Base-by-base conservation (phyloP, 2,113 vertebrate genomes). In the Microcebus ravelobensis region DNA sequence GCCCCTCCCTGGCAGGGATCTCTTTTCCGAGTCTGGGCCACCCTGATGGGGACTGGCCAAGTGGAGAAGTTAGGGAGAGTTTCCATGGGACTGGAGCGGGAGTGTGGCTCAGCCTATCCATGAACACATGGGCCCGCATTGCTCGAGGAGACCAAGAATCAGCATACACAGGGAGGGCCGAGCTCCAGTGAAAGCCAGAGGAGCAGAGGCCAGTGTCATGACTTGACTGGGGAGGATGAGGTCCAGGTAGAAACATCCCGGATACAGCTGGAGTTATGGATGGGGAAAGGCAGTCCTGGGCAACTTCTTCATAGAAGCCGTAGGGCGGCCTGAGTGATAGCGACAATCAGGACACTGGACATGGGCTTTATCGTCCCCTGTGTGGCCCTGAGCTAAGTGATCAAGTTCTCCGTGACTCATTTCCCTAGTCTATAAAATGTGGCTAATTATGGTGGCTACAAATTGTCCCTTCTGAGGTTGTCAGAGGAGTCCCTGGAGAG, bases 41-140 rank as follows among this genome's bases (percentile, higher is more conserved):
- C 2, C 45, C 3, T 20, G 34, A 59, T 1, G 61, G 55, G 4
- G 23, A 18, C 27, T 4, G 17, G 9, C 27, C 0, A 20, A 63
- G 50, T 5, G 27, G 80, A 67, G 18, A 25, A 14, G 0, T 39
- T 5, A 27, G n/a, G 20, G n/a, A 34, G 15, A 5, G 9, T 39
- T 25, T 76, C 68, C 57, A 17, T 1, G 2, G 17, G 45, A 2
- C 83, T 52, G 20, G 1, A 36, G 25, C 42, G 12, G 0, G 55
- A 55, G 14, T 3, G 5, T 2, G 3, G 23, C 18, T 85, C 29
- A 11, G 80, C 14, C 13, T 39, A 21, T 39, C 14, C 61, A 36
- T 17, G 13, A 73, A 29, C 50, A 0, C n/a, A 3, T 0, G 50
- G n/a, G 15, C 25, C 31, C 71, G 12, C 27, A 55, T 25, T 39